Conservation (phyloP, 2,113 vertebrate species). For the Phoenicopterus ruber region DNA sequence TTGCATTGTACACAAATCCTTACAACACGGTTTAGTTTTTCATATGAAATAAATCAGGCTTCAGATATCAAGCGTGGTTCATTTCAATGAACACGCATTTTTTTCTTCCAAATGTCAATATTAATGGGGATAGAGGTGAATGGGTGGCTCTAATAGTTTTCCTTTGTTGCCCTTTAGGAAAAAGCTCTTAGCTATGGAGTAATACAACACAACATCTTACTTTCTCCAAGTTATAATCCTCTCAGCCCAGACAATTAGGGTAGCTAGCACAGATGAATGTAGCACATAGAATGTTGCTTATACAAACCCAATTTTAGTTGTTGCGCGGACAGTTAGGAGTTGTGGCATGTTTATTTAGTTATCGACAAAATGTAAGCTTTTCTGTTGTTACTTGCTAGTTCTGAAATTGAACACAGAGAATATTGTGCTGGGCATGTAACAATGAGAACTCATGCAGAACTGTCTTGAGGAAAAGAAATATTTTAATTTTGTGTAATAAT, state of each 20-base stretch:
- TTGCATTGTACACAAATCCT: background rate
- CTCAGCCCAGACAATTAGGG: constrained; percentile 9
- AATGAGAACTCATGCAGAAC: constrained; percentile 42
- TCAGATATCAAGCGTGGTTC: background rate
- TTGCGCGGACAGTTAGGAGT: constrained; percentile 15
- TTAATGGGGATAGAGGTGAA: background rate
- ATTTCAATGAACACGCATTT: background rate
- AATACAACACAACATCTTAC: background rate
- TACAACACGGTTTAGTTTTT: background rate
- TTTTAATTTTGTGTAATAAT: background rate
- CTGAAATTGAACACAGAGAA: constrained; percentile 29
- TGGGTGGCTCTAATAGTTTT: background rate
- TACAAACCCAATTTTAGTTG: background rate
- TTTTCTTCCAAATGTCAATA: constrained; percentile 3
- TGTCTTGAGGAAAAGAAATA: constrained; percentile 2
- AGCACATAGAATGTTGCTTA: background rate
- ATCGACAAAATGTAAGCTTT: constrained; percentile 38
- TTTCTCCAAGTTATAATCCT: constrained; percentile 8
- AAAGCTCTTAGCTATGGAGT: background rate
- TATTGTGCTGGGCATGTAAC: background rate
- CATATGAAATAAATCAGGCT: constrained; percentile 1
- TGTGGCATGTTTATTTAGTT: constrained; percentile 24
- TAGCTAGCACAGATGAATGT: background rate
- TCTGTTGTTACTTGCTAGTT: background rate
- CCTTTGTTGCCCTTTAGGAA: background rate